Evolutionary conservation across 2,113 vertebrate species (phyloP), one percentile per base, ranked within the genome.

Genomic region (Sebastes fasciatus): DNA sequence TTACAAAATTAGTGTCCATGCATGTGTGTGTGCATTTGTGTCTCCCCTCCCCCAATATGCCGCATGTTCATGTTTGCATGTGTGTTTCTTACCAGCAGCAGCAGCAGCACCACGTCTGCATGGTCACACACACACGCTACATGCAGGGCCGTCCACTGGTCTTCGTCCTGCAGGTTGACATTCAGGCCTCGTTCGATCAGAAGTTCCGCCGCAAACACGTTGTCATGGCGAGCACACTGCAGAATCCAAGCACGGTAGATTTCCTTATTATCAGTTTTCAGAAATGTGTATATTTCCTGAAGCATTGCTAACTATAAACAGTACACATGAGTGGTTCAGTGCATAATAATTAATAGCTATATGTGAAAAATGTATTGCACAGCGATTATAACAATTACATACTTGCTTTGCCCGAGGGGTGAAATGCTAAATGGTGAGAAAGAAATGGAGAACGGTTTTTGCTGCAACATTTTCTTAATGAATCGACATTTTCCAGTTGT

Each of bases 171-270:
- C 80, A 96, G 96, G 95, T 99, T 97, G 85, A 97, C 95, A 10
- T 97, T 96, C 85, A 97, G 94, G 21, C 98, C 98, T 87, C 95
- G 95, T 84, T 99, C 98, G 21, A 98, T 96, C 65, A 99, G 93
- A 82, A 98, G 93, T 92, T 99, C 98, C 5, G 98, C 96, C 7
- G 96, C 96, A 89, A 99, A 98, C 76, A 96, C 94, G 17, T 99
- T 99, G 94, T 98, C 97, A 1, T 98, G 96, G 54, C 97, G 97
- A 64, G 98, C 98, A 81, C 98, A 99, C 98, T 99, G 88, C 23
- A 89, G 80, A 71, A 88, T 14, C 34, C 51, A 82, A 54, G 60
- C 11, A 72, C 12, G 81, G 57, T 5, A 54, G 51, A 75, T 71
- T 48, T 65, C 4, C 2, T 52, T 11, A 16, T 54, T 58, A 70